These are phyloP conservation scores for Ceyx melanurus DNA, from an alignment of 2,113 vertebrate genomes.

Conservation along the genomic window DNA sequence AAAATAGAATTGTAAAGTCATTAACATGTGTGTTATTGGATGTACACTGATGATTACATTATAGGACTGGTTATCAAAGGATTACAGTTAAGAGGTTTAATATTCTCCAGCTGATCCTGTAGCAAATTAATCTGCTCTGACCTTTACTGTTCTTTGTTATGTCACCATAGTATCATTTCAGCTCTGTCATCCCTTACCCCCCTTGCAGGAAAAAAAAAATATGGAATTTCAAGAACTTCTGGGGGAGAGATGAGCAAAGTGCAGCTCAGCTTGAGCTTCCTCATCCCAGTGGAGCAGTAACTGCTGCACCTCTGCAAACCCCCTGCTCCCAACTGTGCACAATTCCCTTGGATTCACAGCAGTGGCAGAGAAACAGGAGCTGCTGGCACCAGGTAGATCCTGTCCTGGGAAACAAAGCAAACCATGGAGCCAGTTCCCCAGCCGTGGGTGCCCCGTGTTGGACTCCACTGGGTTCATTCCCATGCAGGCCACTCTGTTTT, in stretches of 20 bases:
- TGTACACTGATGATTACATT: constrained; percentile 62
- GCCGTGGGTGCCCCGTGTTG: not conserved
- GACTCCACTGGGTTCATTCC: not conserved
- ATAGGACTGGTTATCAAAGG: constrained; percentile 63
- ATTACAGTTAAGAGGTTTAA: constrained; percentile 66
- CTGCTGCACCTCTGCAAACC: not conserved
- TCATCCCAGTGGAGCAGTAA: not conserved
- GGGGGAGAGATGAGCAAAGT: not conserved
- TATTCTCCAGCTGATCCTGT: constrained; percentile 63
- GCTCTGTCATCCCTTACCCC: constrained; percentile 19
- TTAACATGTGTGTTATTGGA: constrained; percentile 56
- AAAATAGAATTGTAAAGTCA: constrained; percentile 50
- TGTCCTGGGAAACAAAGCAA: not conserved
- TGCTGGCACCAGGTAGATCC: not conserved
- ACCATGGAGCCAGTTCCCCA: not conserved
- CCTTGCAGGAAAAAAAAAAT: not conserved
- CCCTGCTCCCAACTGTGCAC: not conserved
- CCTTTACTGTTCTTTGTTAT: constrained; percentile 72
- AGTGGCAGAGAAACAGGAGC: not conserved
- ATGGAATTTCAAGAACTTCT: not conserved
- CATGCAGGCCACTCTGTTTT: not conserved
- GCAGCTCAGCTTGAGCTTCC: not conserved
- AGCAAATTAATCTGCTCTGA: constrained; percentile 61
- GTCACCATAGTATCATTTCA: constrained; percentile 54
- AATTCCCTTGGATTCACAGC: not conserved